Evolutionary conservation across 92 coral and sea anemone species (phyloP).

Genomic region (Epizoanthus illoricatus): DNA sequence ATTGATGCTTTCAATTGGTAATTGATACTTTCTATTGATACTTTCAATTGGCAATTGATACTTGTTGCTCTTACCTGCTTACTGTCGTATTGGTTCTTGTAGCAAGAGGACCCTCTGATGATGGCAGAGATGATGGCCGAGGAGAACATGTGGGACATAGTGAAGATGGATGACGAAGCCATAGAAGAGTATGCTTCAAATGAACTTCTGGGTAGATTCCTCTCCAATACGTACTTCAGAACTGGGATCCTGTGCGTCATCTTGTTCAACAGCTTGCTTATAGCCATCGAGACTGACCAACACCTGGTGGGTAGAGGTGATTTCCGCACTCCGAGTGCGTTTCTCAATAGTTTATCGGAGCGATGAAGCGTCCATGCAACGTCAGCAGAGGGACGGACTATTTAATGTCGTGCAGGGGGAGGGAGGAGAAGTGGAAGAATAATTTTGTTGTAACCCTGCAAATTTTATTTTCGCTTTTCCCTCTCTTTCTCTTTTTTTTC

Average conservation of each 20-base stretch:
- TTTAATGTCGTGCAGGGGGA: too few relatives aligned
- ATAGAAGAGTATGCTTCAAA: conserved; percentile 98
- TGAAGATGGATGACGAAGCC: conserved; percentile 96
- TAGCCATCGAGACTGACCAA: conserved; percentile 94
- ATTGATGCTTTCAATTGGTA: background rate
- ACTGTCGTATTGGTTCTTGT: too few relatives aligned
- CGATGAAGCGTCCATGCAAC: too few relatives aligned
- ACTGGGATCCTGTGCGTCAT: conserved; percentile 87
- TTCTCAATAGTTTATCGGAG: too few relatives aligned
- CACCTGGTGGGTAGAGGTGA: conserved; percentile 88
- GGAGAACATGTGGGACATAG: conserved; percentile 99
- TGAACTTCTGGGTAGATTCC: conserved; percentile 92
- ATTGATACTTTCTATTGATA: background rate
- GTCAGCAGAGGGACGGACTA: too few relatives aligned
- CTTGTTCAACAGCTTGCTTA: conserved; percentile 86
- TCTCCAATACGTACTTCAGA: conserved; percentile 88
- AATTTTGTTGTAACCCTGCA: too few relatives aligned
- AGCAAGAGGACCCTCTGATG: conserved; percentile 83
- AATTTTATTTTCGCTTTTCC: too few relatives aligned
- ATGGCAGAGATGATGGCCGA: conserved; percentile 71
- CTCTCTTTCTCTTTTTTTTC: too few relatives aligned
- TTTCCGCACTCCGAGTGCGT: too few relatives aligned
- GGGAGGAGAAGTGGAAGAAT: too few relatives aligned
- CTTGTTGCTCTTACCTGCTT: too few relatives aligned
- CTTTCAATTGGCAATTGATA: background rate